Conservation (phyloP, 2,888 invertebrate species). For the Blastobasis lacticolella region DNA sequence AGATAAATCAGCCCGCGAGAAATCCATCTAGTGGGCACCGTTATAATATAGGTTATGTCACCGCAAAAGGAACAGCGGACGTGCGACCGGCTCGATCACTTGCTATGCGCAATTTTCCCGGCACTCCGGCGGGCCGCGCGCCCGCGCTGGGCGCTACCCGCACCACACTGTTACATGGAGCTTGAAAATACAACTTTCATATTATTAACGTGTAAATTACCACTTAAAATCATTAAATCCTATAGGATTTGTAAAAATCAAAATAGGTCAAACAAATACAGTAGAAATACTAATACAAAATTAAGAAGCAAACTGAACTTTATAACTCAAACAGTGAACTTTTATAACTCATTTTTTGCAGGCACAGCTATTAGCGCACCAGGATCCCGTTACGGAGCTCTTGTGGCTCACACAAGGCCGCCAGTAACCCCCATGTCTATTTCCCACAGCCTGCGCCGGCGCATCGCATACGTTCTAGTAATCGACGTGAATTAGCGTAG, state of each 20-base stretch:
- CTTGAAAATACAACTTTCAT: too few species aligned
- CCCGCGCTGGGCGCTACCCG: too few species aligned
- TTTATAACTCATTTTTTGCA: too few species aligned
- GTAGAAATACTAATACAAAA: too few species aligned
- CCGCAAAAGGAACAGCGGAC: conserved; percentile 50
- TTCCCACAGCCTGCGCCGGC: conserved; percentile 44
- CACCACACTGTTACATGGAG: too few species aligned
- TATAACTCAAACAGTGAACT: too few species aligned
- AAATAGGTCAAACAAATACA: too few species aligned
- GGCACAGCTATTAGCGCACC: too few species aligned
- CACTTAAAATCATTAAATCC: too few species aligned
- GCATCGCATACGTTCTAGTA: not conserved
- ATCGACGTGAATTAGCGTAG: not conserved
- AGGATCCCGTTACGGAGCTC: not conserved
- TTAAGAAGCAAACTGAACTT: too few species aligned
- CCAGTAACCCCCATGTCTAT: conserved; percentile 24
- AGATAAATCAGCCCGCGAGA: conserved; percentile 29
- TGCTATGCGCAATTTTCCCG: conserved; percentile 29
- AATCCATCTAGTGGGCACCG: conserved; percentile 40
- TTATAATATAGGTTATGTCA: conserved; percentile 57
- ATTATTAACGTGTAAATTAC: too few species aligned
- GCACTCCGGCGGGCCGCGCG: conserved; percentile 7
- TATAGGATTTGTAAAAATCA: too few species aligned
- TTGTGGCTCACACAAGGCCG: conserved; percentile 11
- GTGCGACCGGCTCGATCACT: conserved; percentile 19